These are phyloP conservation scores for Dendrolimus kikuchii DNA, from an alignment of 1,140 invertebrate genomes.

Conservation along the genomic window DNA sequence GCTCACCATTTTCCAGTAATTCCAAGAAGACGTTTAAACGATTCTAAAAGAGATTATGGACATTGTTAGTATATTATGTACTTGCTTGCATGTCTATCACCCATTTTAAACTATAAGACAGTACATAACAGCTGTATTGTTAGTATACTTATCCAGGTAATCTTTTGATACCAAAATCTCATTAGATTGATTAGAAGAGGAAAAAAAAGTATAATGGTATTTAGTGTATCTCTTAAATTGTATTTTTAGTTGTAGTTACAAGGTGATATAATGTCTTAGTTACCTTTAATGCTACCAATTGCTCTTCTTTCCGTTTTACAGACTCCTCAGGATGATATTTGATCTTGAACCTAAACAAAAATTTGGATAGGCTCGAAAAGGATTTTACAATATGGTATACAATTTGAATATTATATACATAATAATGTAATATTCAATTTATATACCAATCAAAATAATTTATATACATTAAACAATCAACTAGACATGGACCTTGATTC, in stretches of 20 bases:
- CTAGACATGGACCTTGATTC: too few relatives aligned
- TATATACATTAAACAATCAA: too few relatives aligned
- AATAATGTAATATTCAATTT: not conserved
- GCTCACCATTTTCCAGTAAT: conserved; percentile 80
- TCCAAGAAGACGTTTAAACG: conserved; percentile 94
- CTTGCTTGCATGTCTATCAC: too few relatives aligned
- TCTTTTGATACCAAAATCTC: too few relatives aligned
- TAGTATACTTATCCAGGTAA: too few relatives aligned
- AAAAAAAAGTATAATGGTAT: too few relatives aligned
- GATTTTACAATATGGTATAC: conserved; percentile 1
- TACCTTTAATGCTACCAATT: conserved; percentile 87
- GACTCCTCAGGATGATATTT: conserved; percentile 99
- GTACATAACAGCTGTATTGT: too few relatives aligned
- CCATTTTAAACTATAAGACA: too few relatives aligned
- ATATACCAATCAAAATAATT: too few relatives aligned
- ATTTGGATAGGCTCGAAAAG: conserved; percentile 13
- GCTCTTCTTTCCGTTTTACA: conserved; percentile 91
- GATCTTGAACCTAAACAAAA: conserved; percentile 93
- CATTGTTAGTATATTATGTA: not conserved
- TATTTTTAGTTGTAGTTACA: not conserved
- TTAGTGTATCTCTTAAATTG: not conserved
- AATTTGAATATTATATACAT: conserved; percentile 1
- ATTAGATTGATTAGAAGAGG: too few relatives aligned
- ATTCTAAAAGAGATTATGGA: conserved; percentile 73
- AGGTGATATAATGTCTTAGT: not conserved